Conservation (phyloP, 2,113 vertebrate species). For the Todiramphus saurophagus region DNA sequence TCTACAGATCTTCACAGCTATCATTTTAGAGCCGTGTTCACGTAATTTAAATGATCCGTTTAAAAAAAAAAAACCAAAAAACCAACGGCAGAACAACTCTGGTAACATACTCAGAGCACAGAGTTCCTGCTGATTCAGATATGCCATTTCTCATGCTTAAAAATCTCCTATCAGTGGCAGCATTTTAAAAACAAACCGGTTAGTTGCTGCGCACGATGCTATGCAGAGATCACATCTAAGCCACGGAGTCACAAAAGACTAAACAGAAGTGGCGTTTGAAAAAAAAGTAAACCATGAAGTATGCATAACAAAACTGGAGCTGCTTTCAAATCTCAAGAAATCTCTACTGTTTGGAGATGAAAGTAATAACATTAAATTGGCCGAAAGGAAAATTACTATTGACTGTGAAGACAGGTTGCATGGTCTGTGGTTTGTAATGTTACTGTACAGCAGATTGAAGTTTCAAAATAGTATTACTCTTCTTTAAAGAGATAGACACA, state of each 20-base stretch:
- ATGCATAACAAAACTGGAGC: conserved; percentile 42
- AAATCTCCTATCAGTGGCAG: background rate
- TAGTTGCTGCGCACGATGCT: background rate
- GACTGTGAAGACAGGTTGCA: conserved; percentile 69
- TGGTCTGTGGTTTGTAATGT: conserved; percentile 72
- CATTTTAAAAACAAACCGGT: conserved; percentile 42
- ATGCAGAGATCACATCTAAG: background rate
- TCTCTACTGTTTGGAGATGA: conserved; percentile 54
- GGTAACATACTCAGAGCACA: background rate
- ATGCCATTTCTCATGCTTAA: background rate
- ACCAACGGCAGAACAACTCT: background rate
- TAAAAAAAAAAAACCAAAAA: background rate
- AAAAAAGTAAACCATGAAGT: conserved; percentile 7
- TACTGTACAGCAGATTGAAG: conserved; percentile 78
- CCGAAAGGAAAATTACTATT: conserved; percentile 74
- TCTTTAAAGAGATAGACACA: conserved; percentile 82
- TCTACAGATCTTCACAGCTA: background rate
- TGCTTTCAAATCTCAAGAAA: conserved; percentile 44
- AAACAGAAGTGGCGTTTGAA: conserved; percentile 22
- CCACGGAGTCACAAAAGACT: background rate
- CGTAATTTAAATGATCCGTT: background rate
- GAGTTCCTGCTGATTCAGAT: conserved; percentile 9
- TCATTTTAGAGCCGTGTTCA: background rate
- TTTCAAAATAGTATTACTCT: conserved; percentile 82
- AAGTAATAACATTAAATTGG: conserved; percentile 67